Evolutionary conservation across 2,113 vertebrate genomes (phyloP), one percentile per base, ranked within the genome.

Genomic region (Ancistrus triradiatus): DNA sequence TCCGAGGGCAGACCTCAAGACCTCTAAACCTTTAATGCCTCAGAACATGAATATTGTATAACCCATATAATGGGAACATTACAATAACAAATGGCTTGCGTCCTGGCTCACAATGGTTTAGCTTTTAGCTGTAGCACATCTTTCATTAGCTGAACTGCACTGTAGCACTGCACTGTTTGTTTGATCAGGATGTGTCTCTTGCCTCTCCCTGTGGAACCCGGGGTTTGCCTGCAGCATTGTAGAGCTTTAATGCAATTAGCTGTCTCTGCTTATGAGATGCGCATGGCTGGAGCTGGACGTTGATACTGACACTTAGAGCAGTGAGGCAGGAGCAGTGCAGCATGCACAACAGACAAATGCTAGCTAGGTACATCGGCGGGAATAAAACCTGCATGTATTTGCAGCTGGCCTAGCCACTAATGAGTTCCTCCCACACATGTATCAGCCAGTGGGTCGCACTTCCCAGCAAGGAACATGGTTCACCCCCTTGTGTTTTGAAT

Each of bases 401-500:
- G 64, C 21, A 49, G 58, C 70, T 51, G 48, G 31, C 31, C 48
- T 42, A 35, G 19, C 40, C 35, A 3, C 49, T 73, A 73, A 73
- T 73, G 60, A 73, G 60, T 27, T 53, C 56, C 42, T 58, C 59
- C 66, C 61, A 73, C 70, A 46, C 65, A 17, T 55, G 59, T 31
- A 68, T 59, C 24, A 7, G 24, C 44, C 40, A 44, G 43, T 43
- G 51, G 44, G 51, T 27, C 35, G 37, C 40, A 49, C 49, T 56
- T 59, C 59, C 33, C 43, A 72, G 35, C 44, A 59, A 66, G 57
- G 44, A 65, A 49, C 70, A 35, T 11, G 17, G 6, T 59, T 48
- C 31, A 14, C 38, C 56, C 70, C 49, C 70, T 47, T 58, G 70
- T 63, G 65, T 73, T 73, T 63, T 73, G 66, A 73, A 73, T 73